These are phyloP conservation scores for Amniataba percoides DNA, from an alignment of 2,797 vertebrate species.

Conservation along the genomic window DNA sequence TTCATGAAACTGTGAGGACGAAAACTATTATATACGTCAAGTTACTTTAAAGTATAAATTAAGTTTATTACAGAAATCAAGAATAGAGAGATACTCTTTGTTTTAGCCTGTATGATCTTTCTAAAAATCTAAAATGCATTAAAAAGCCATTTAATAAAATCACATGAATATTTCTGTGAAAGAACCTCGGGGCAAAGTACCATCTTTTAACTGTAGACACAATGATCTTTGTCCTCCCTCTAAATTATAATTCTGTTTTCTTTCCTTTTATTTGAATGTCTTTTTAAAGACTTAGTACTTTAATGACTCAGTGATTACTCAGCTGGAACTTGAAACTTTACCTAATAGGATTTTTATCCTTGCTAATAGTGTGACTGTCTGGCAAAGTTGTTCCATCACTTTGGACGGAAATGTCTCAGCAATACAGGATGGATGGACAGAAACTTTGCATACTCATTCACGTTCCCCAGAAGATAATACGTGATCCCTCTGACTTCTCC, in stretches of 20 bases:
- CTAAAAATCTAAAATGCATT: background rate
- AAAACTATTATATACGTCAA: background rate
- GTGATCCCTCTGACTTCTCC: background rate
- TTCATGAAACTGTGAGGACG: background rate
- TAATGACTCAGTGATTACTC: slow-evolving; percentile 24
- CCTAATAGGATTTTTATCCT: background rate
- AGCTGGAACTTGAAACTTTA: background rate
- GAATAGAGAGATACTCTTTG: background rate
- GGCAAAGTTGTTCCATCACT: background rate
- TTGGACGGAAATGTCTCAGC: background rate
- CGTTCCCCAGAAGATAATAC: background rate
- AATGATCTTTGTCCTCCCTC: background rate
- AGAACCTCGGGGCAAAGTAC: background rate
- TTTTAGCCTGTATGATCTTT: background rate
- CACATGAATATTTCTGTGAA: background rate
- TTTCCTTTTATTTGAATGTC: background rate
- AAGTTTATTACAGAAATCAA: background rate
- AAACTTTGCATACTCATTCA: background rate
- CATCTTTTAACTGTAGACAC: background rate
- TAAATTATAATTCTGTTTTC: background rate
- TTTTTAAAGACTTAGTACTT: slow-evolving; percentile 1
- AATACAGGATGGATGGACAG: background rate
- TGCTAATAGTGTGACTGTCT: background rate
- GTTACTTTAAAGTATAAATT: background rate
- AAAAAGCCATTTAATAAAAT: background rate